Evolutionary conservation across 2,797 vertebrate species (phyloP).

Genomic region (Notoglanidium macrostoma): DNA sequence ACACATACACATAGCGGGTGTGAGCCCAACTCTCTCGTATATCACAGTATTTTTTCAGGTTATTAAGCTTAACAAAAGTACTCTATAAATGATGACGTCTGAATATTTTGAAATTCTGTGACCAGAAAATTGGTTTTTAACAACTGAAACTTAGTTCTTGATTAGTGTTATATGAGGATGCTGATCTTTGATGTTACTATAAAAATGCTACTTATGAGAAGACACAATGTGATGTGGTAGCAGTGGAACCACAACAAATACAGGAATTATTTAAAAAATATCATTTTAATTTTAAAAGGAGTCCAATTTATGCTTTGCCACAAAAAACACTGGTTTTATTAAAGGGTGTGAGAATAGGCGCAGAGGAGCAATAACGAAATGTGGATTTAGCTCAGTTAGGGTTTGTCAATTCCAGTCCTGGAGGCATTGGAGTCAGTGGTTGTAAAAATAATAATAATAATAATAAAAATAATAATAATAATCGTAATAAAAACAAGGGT

Average conservation of each 20-base stretch:
- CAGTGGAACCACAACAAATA: background rate
- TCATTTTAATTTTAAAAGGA: background rate
- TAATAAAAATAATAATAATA: background rate
- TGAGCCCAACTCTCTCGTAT: background rate
- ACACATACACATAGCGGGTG: background rate
- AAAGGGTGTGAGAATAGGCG: background rate
- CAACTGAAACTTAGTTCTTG: background rate
- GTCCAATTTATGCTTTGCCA: background rate
- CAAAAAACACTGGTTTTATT: background rate
- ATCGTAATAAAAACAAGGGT: background rate
- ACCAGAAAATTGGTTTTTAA: background rate
- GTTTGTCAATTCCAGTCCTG: background rate
- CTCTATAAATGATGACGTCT: background rate
- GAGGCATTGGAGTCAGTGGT: background rate
- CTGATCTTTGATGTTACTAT: background rate
- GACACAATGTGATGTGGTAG: background rate
- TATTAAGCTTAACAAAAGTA: background rate
- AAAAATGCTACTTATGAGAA: background rate
- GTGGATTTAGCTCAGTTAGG: background rate
- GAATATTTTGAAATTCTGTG: background rate
- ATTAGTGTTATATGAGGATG: background rate
- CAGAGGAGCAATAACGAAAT: background rate
- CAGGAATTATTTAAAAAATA: background rate
- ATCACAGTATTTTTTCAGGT: background rate
- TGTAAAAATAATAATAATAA: background rate